phyloP scores from a whole-genome alignment of 2,113 vertebrate genomes.

The Centropus bengalensis region DNA sequence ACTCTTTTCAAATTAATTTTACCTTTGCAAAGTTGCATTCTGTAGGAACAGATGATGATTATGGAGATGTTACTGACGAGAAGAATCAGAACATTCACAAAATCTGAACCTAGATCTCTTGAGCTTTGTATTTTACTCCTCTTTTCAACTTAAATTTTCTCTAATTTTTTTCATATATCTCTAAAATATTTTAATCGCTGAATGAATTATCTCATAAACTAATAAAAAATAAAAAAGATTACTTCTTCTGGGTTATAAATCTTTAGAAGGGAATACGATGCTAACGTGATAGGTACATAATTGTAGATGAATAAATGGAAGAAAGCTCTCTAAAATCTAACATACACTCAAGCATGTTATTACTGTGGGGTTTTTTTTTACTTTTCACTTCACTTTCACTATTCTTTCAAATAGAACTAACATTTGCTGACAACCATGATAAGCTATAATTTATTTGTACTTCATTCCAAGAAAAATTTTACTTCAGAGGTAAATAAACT shows the following conservation, averaged over 20 bases:
- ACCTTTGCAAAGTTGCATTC: not conserved
- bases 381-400: not conserved
- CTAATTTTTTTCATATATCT: not conserved
- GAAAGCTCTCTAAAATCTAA: not conserved
- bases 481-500: not conserved
- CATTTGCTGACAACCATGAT: not conserved
- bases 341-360: not conserved
- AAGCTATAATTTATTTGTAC: not conserved
- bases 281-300: not conserved
- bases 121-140: not conserved
- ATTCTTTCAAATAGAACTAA: not conserved
- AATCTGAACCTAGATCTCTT: not conserved
- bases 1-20: not conserved
- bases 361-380: not conserved
- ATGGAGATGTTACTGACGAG: not conserved
- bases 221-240: not conserved
- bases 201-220: not conserved
- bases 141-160: not conserved
- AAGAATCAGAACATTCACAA: not conserved
- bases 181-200: not conserved
- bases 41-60: not conserved
- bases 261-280: not conserved
- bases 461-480: not conserved
- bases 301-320: not conserved
- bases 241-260: not conserved